Base-by-base conservation (phyloP, 2,888 invertebrate species). In the Aleiodes testaceus region DNA sequence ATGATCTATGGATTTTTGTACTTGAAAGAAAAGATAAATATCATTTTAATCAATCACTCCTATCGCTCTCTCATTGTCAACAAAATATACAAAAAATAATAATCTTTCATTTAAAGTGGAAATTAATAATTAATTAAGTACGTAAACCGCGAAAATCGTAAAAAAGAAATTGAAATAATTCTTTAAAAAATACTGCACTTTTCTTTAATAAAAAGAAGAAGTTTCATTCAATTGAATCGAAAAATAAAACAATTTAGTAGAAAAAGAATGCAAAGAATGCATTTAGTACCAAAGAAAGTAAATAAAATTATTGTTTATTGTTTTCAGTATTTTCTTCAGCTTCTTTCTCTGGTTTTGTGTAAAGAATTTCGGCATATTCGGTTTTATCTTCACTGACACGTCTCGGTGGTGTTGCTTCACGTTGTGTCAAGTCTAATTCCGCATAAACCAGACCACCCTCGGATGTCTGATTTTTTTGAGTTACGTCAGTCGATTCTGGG, bases 351-450 rank as follows among this genome's bases (percentile, higher is more conserved):
- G 89, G 86, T 74, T 92, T 91, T 0, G 91, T 90, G 87, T 95
- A 95, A 0, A 95, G 91, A 69, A 95, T 95, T 86, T 95, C 95
- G 0, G 95, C 95, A 85, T 95, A 95, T 80, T 93, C 93, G 2
- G 93, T 93, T 82, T 92, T 91, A 76, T 92, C 93, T 1, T 92
- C 91, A 81, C 89, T 80, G 88, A 91, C 84, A 11, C 80, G 82
- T 49, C 85, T 81, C 0, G 84, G 81, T 1, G 79, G 59, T 7
- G 63, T 74, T 7, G 76, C 75, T 63, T 85, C 84, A 16, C 84
- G 83, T 49, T 82, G 84, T 16, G 82, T 83, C 44, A 87, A 77
- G 64, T 87, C 87, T 53, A 87, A 77, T 75, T 87, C 87, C 0
- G 87, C 87, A 53, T 87, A 87, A 63, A 87, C 87, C 20, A 87